Evolutionary conservation across 2,888 invertebrate genomes (phyloP).

Genomic region (Hydrotaea diabolus): DNA sequence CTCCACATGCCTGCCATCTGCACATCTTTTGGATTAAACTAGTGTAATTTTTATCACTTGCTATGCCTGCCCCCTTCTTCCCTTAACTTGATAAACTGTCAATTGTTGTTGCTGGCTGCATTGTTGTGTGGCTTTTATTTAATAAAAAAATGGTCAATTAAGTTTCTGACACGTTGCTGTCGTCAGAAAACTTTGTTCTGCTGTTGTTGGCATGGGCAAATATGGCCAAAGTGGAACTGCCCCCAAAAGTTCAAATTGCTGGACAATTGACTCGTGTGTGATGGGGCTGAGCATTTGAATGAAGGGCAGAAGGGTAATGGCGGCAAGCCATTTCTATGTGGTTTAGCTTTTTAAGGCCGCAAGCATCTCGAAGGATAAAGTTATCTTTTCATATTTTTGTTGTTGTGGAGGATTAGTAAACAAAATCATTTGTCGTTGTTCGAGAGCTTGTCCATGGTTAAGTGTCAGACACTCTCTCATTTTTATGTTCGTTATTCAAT

Average conservation of each 20-base stretch:
- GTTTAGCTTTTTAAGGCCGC: no score
- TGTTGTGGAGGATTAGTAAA: no score
- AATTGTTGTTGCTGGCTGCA: neutral
- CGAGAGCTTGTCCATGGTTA: no score
- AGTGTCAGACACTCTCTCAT: no score
- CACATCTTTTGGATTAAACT: neutral
- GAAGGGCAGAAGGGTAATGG: no score
- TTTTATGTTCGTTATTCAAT: no score
- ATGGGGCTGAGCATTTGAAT: neutral
- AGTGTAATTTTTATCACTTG: neutral
- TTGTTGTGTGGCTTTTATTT: neutral
- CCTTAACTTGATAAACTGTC: neutral
- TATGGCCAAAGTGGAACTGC: neutral
- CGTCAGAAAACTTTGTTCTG: conserved; percentile 1
- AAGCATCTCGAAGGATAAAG: no score
- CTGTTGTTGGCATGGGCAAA: neutral
- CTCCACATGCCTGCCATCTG: no score
- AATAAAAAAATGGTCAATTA: conserved; percentile 20
- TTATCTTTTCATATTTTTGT: no score
- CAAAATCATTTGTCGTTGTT: no score
- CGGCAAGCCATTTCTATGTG: no score
- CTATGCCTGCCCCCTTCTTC: neutral
- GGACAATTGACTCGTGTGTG: neutral
- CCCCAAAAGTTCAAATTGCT: neutral
- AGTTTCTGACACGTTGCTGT: neutral